Conservation (phyloP, 64 coral and sea anemone genomes). For the Acropora yongei region DNA sequence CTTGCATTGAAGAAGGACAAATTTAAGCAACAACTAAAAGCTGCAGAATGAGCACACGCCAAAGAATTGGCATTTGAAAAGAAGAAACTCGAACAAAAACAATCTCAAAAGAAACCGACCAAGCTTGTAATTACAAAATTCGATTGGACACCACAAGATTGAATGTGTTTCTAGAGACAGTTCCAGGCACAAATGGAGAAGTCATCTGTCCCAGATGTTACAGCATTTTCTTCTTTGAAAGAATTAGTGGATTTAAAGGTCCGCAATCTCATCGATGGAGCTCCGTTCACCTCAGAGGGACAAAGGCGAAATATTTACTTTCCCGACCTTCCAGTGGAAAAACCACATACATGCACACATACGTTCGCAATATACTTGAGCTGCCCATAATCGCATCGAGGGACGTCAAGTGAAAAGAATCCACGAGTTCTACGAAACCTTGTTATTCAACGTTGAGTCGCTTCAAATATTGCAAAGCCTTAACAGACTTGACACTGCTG, state of each 20-base stretch:
- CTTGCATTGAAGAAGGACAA: background rate
- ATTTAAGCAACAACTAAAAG: background rate
- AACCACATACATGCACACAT: too few relatives aligned
- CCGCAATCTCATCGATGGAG: too few relatives aligned
- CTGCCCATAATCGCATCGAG: background rate
- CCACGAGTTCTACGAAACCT: constrained; percentile 51
- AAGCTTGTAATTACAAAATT: background rate
- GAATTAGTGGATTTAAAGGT: too few relatives aligned
- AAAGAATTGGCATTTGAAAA: background rate
- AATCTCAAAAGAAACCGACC: constrained; percentile 11
- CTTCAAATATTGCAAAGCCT: constrained; percentile 25
- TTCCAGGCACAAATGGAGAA: constrained; percentile 1
- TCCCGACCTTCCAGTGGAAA: too few relatives aligned
- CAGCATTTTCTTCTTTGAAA: too few relatives aligned
- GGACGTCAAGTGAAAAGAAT: constrained; percentile 11
- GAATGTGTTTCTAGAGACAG: constrained; percentile 44
- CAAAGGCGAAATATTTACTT: too few relatives aligned
- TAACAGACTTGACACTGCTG: background rate
- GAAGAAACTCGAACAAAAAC: constrained; percentile 9
- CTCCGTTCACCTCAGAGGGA: too few relatives aligned
- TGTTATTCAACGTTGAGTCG: constrained; percentile 54
- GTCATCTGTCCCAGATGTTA: too few relatives aligned
- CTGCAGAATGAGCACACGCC: background rate
- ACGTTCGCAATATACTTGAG: too few relatives aligned
- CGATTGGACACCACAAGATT: constrained; percentile 20